phyloP scores from a whole-genome alignment of 2,888 invertebrate genomes.

The Lasioglossum lativentre region DNA sequence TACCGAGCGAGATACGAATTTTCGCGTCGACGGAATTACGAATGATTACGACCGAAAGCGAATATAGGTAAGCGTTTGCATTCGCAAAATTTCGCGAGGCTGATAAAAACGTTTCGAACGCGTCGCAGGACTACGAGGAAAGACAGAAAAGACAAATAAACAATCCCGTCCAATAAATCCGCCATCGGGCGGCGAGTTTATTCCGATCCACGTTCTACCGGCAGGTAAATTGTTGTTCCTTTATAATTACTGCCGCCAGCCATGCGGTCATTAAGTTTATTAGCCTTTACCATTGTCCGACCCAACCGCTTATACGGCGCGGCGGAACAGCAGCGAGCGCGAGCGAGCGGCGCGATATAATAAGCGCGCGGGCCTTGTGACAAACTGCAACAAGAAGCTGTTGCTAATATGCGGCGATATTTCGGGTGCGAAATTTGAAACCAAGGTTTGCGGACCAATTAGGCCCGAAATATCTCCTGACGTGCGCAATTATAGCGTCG shows the following conservation, averaged over 20 bases:
- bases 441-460: background rate
- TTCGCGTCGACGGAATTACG: background rate
- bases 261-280: constrained; percentile 32
- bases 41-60: background rate
- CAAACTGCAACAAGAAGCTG: background rate
- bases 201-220: background rate
- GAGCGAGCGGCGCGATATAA: background rate
- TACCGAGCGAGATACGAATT: background rate
- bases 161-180: constrained; percentile 30
- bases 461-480: background rate
- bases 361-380: background rate
- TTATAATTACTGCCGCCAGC: constrained; percentile 34
- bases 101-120: constrained; percentile 19
- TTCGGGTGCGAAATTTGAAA: background rate
- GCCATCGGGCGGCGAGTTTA: background rate
- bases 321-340: background rate
- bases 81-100: background rate
- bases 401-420: background rate
- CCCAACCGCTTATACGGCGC: constrained; percentile 1
- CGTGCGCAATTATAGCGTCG: background rate
- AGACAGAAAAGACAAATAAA: constrained; percentile 1
- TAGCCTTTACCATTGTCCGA: constrained; percentile 20
- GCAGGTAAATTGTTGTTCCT: constrained; percentile 24
- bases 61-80: constrained; percentile 15
- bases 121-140: background rate